Percentiles rank a stretch among this genome's conserved stretches.
These are phyloP conservation scores for Dugesia japonica DNA, from an alignment of 2,888 invertebrate genomes.

Conservation along the genomic window DNA sequence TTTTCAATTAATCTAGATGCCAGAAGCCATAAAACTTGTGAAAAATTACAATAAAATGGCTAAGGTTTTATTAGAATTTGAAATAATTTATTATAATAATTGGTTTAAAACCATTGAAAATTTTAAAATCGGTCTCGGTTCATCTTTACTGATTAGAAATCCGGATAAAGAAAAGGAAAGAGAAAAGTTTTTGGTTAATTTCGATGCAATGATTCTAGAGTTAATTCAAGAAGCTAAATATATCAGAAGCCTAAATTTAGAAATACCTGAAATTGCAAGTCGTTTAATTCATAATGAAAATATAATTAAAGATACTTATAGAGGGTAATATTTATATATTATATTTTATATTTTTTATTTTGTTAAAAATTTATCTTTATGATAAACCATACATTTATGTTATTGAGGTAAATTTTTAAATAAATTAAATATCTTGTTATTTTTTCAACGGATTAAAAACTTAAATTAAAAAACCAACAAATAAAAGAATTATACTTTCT, in stretches of 20 bases:
- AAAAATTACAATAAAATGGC: conserved; percentile 49
- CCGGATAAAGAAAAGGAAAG: conserved; percentile 39
- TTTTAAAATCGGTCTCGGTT: conserved; percentile 43
- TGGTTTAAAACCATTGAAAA: conserved; percentile 46
- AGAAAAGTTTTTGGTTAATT: conserved; percentile 45
- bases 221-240: conserved; percentile 47
- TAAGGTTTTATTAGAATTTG: conserved; percentile 47
- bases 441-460: too few relatives aligned
- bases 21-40: conserved; percentile 46
- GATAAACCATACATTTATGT: too few relatives aligned
- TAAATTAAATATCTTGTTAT: too few relatives aligned
- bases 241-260: conserved; percentile 44
- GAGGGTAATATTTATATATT: conserved; percentile 42
- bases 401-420: too few relatives aligned
- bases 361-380: not conserved
- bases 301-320: conserved; percentile 40
- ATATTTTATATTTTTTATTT: not conserved
- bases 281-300: conserved; percentile 43
- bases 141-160: conserved; percentile 53
- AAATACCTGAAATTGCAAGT: conserved; percentile 45
- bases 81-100: conserved; percentile 47
- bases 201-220: conserved; percentile 47
- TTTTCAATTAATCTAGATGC: too few relatives aligned
- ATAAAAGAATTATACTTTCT: too few relatives aligned
- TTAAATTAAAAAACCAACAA: too few relatives aligned